These are phyloP conservation scores for Pilophorus perplexus DNA, from an alignment of 2,888 invertebrate genomes.

Conservation along the genomic window DNA sequence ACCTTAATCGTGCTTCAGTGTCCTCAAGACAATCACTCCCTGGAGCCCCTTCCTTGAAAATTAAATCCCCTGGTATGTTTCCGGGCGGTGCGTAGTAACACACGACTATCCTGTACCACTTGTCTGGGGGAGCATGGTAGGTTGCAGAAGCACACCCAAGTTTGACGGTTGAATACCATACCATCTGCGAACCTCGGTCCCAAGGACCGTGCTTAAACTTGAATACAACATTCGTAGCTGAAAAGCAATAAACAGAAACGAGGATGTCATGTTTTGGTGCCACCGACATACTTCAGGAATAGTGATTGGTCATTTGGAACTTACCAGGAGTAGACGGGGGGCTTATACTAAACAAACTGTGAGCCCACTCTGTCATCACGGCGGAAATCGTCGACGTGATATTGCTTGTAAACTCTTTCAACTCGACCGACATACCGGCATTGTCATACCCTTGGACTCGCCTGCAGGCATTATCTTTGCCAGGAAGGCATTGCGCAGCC, in stretches of 20 bases:
- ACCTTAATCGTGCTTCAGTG: too few species aligned
- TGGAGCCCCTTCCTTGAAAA: not conserved
- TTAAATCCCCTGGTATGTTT: not conserved
- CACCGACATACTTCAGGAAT: too few species aligned
- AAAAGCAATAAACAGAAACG: too few species aligned
- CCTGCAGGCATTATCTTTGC: not conserved
- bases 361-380: too few species aligned
- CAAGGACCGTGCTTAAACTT: not conserved
- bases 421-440: not conserved
- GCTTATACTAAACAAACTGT: too few species aligned
- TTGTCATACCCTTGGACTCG: not conserved
- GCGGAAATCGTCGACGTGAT: too few species aligned
- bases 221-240: too few species aligned
- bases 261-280: too few species aligned
- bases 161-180: not conserved
- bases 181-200: not conserved
- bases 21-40: too few species aligned
- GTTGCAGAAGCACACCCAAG: not conserved
- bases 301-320: too few species aligned
- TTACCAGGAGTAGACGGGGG: too few species aligned
- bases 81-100: not conserved
- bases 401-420: too few species aligned
- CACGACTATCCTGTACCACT: not conserved
- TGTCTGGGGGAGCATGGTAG: not conserved
- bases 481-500: not conserved